Evolutionary conservation across 2,888 invertebrate genomes (phyloP).

Genomic region (Agrochola litura): DNA sequence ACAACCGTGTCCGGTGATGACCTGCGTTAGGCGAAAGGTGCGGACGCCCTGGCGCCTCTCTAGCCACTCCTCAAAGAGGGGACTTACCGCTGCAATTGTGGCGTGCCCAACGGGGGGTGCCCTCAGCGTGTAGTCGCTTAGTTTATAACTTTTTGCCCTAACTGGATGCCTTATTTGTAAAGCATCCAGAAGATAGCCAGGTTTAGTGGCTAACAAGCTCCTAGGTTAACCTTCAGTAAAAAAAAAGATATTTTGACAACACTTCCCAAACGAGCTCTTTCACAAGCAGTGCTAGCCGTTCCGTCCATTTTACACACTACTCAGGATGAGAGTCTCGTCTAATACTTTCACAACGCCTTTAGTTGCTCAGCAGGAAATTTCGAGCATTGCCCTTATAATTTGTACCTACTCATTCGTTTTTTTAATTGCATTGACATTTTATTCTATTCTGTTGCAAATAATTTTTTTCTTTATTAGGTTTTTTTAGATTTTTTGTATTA

Average conservation of each 20-base stretch:
- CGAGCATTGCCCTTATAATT: no score
- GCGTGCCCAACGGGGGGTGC: no score
- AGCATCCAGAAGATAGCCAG: background rate
- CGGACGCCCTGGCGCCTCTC: no score
- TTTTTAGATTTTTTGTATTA: no score
- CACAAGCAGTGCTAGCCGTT: background rate
- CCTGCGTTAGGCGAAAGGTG: no score
- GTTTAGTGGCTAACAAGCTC: background rate
- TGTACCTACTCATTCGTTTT: no score
- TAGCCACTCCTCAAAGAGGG: no score
- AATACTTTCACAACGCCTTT: background rate
- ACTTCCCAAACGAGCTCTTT: background rate
- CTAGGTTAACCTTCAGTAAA: background rate
- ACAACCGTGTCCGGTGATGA: no score
- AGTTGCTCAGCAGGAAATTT: background rate
- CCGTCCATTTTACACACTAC: background rate
- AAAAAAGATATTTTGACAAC: background rate
- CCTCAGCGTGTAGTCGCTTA: background rate
- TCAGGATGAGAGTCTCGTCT: background rate
- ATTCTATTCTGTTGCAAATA: no score
- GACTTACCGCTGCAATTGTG: no score
- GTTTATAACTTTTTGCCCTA: background rate
- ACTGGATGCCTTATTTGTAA: background rate
- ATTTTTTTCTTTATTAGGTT: no score
- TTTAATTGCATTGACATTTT: no score